phyloP scores from a whole-genome alignment of 2,888 invertebrate genomes.

The Seira ritae region DNA sequence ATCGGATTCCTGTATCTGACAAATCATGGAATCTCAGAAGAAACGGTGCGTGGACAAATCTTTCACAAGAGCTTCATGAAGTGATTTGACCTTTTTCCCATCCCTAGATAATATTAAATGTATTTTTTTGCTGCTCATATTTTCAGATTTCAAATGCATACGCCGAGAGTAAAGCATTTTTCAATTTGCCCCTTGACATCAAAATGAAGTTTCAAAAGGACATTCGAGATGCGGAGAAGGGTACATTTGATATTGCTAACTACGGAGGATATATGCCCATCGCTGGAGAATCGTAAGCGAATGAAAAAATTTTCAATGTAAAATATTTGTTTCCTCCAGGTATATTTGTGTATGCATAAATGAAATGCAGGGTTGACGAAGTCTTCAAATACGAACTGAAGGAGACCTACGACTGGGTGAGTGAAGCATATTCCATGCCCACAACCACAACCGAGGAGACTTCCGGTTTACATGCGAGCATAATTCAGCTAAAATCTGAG shows the following conservation, averaged over 20 bases:
- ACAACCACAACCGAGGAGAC: constrained; percentile 3
- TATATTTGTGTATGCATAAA: background rate
- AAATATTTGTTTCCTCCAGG: too few species aligned
- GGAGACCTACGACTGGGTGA: constrained; percentile 51
- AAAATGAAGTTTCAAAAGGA: constrained; percentile 45
- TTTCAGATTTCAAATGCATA: constrained; percentile 28
- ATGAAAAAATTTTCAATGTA: background rate
- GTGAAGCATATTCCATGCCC: constrained; percentile 1
- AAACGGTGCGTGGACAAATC: constrained; percentile 15
- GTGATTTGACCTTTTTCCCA: too few species aligned
- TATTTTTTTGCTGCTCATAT: too few species aligned
- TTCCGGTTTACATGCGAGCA: constrained; percentile 30
- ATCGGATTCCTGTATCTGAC: constrained; percentile 58
- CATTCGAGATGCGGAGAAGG: background rate
- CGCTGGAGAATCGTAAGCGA: constrained; percentile 38
- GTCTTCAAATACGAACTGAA: constrained; percentile 24
- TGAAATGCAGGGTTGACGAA: constrained; percentile 16
- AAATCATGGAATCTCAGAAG: constrained; percentile 60
- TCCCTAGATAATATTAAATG: too few species aligned
- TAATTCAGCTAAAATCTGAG: constrained; percentile 16
- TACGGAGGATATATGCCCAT: constrained; percentile 27
- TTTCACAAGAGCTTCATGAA: too few species aligned
- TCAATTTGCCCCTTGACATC: constrained; percentile 22
- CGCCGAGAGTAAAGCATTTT: constrained; percentile 24
- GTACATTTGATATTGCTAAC: background rate